Conservation (phyloP, 1,140 invertebrate genomes). For the Amyelois transitella region DNA sequence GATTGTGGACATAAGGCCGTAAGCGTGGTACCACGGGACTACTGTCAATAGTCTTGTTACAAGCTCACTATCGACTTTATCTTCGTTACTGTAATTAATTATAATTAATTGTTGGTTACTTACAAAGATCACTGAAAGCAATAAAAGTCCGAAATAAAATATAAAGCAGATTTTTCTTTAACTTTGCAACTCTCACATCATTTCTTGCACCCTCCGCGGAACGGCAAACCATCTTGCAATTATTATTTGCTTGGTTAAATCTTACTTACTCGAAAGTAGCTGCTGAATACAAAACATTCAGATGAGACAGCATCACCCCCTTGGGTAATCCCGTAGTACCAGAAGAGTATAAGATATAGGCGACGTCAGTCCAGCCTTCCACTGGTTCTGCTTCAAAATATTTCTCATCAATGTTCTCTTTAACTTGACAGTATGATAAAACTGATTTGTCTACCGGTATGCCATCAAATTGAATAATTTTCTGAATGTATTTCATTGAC, state of each 20-base stretch:
- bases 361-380: constrained; percentile 40
- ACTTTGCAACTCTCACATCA: no score
- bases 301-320: constrained; percentile 83
- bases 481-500: constrained; percentile 21
- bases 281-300: constrained; percentile 74
- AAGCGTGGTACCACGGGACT: constrained; percentile 44
- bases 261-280: constrained; percentile 34
- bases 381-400: constrained; percentile 42
- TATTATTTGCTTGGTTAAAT: no score
- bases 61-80: neutral
- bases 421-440: constrained; percentile 1
- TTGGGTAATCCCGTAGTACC: constrained; percentile 87
- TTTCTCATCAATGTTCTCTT: constrained; percentile 8
- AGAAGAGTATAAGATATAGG: constrained; percentile 75
- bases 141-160: no score
- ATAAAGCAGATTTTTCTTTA: no score
- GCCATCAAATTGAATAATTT: constrained; percentile 29
- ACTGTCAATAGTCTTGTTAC: constrained; percentile 20
- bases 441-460: constrained; percentile 13
- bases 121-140: no score
- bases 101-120: neutral
- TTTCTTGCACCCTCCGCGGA: no score
- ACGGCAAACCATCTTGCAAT: no score
- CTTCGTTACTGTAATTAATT: neutral
- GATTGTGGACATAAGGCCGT: constrained; percentile 37